Conservation (phyloP, 1,140 invertebrate genomes). For the Zelostemma sp. region DNA sequence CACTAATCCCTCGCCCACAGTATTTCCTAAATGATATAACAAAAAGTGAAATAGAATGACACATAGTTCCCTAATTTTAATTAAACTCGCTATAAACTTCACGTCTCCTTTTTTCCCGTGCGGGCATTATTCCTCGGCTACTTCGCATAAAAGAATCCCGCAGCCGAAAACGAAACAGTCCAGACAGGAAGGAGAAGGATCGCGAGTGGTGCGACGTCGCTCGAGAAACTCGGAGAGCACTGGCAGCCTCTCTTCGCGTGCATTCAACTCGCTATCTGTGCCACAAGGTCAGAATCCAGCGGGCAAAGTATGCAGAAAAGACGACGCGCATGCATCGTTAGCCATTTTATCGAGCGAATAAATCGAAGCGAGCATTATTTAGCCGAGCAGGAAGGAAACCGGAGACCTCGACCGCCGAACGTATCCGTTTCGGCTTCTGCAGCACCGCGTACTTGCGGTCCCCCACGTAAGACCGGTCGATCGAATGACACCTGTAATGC, state of each 20-base stretch:
- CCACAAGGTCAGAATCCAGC: constrained; percentile 50
- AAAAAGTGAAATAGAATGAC: too few species aligned
- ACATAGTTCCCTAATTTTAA: too few species aligned
- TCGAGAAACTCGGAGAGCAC: constrained; percentile 23
- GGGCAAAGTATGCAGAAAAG: constrained; percentile 16
- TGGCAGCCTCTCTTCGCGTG: constrained; percentile 33
- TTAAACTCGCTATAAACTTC: too few species aligned
- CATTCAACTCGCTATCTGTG: constrained; percentile 52
- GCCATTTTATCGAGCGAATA: constrained; percentile 6
- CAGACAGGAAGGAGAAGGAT: constrained; percentile 30
- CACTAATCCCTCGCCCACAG: too few species aligned
- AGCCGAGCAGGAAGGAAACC: constrained; percentile 28
- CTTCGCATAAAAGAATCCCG: too few species aligned
- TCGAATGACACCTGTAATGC: constrained; percentile 47
- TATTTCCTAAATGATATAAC: too few species aligned
- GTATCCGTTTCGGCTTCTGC: constrained; percentile 40
- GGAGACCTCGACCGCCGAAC: constrained; percentile 26
- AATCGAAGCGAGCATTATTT: constrained; percentile 19
- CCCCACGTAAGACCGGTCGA: constrained; percentile 48
- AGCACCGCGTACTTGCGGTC: constrained; percentile 40
- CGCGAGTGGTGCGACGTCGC: constrained; percentile 1
- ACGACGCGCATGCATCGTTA: constrained; percentile 15
- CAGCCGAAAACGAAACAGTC: too few species aligned
- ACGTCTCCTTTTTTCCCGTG: too few species aligned
- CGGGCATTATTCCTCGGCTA: too few species aligned